A percentile compares a stretch with the other conserved stretches of the same genome.
Conservation (phyloP, 2,113 vertebrate species). For the Bujurquina vittata region DNA sequence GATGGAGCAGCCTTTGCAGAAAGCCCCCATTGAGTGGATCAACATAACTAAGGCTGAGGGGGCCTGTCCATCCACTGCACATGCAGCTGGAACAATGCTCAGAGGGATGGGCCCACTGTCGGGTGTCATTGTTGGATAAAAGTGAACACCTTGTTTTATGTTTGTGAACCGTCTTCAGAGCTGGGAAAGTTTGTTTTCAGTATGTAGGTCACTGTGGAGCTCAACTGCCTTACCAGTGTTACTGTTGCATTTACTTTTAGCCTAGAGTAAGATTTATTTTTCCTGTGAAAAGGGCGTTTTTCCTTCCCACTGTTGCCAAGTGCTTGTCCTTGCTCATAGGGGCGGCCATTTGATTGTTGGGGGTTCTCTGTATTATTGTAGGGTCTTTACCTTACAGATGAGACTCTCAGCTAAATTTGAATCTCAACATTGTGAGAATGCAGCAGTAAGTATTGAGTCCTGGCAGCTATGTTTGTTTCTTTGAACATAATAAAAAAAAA, state of each 20-base stretch:
- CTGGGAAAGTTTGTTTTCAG: not conserved
- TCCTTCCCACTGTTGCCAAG: too few relatives aligned
- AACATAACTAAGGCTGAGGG: not conserved
- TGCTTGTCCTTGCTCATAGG: too few relatives aligned
- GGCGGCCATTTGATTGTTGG: too few relatives aligned
- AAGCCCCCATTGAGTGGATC: slow-evolving; percentile 2
- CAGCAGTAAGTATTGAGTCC: not conserved
- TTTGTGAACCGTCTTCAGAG: not conserved
- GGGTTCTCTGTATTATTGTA: not conserved
- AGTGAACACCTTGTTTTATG: not conserved
- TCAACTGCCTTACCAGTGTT: not conserved
- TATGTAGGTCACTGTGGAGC: not conserved
- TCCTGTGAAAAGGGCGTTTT: too few relatives aligned
- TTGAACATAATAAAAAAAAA: not conserved
- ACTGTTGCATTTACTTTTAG: not conserved
- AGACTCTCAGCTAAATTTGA: not conserved
- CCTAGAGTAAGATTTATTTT: not conserved
- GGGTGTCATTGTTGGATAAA: not conserved
- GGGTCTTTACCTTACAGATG: too few relatives aligned
- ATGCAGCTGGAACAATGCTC: not conserved
- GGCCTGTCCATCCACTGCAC: not conserved
- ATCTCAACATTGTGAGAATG: not conserved
- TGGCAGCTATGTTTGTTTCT: not conserved
- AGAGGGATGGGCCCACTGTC: not conserved
- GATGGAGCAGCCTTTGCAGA: slow-evolving; percentile 40